Conservation (phyloP, 2,797 vertebrate species). For the Gymnothorax javanicus region DNA sequence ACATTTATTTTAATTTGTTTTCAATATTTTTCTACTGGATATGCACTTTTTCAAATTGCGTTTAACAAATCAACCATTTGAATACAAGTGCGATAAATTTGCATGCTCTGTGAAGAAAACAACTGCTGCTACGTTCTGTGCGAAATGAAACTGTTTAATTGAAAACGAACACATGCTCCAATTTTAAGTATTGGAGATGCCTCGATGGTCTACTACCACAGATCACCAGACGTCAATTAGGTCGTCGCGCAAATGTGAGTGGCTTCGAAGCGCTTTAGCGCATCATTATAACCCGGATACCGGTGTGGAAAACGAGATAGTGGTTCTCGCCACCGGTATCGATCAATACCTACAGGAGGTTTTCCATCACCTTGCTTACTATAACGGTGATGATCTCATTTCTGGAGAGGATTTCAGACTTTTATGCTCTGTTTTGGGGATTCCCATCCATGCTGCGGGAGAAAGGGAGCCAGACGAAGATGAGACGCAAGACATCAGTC, state of each 20-base stretch:
- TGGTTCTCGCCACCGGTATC: slow-evolving; percentile 74
- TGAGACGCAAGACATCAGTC: slow-evolving; percentile 55
- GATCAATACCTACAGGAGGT: slow-evolving; percentile 81
- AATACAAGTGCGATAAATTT: neutral
- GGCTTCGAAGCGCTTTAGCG: slow-evolving; percentile 71
- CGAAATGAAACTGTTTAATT: neutral
- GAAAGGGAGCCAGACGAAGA: slow-evolving; percentile 33
- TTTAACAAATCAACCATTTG: neutral
- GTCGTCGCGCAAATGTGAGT: slow-evolving; percentile 69
- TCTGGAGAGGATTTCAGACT: slow-evolving; percentile 69
- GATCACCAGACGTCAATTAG: slow-evolving; percentile 37
- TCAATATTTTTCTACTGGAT: too few relatives aligned
- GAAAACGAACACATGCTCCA: neutral
- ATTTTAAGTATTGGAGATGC: neutral
- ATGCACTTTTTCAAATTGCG: neutral
- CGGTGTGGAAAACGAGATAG: slow-evolving; percentile 70
- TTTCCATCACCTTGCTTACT: slow-evolving; percentile 73
- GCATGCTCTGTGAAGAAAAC: neutral
- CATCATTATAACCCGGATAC: slow-evolving; percentile 67
- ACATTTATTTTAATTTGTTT: neutral
- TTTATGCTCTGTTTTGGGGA: slow-evolving; percentile 70
- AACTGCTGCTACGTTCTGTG: neutral
- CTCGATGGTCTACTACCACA: neutral
- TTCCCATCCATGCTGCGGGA: slow-evolving; percentile 36
- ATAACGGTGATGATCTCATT: slow-evolving; percentile 62